A percentile compares a stretch with the other conserved stretches of the same genome.
These are phyloP conservation scores for Melipona bicolor DNA, from an alignment of 2,888 invertebrate genomes.

Conservation along the genomic window DNA sequence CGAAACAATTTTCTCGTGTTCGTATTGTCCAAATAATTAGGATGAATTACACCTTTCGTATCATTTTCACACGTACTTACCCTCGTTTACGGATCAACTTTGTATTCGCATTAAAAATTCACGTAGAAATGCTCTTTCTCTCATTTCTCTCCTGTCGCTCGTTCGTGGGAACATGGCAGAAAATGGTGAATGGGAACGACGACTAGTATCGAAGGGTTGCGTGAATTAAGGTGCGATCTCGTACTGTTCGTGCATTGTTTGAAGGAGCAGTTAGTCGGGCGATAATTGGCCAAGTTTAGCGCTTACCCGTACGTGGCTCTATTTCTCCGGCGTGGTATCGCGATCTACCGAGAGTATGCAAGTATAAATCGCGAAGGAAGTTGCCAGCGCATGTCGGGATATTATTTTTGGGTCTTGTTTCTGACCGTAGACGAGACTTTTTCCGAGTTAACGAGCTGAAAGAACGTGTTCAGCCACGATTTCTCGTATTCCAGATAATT, in stretches of 20 bases:
- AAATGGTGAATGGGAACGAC: neutral
- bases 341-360: neutral
- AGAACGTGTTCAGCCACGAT: conserved; percentile 8
- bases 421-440: neutral
- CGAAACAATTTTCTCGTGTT: too few species aligned
- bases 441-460: conserved; percentile 15
- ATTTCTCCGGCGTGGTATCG: neutral
- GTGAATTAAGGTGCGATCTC: neutral
- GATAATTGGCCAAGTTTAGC: conserved; percentile 1
- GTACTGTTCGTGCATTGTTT: neutral
- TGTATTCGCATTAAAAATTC: neutral
- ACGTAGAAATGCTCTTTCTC: neutral
- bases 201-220: neutral
- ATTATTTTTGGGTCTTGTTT: neutral
- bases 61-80: too few species aligned
- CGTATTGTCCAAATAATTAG: too few species aligned
- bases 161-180: neutral
- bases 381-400: neutral
- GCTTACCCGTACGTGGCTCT: neutral
- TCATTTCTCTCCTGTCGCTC: neutral
- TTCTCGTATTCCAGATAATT: conserved; percentile 16
- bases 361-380: conserved; percentile 3
- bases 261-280: neutral
- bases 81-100: too few species aligned
- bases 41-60: too few species aligned